A percentile compares a stretch with the other conserved stretches of the same genome.
Conservation (phyloP, 2,888 invertebrate species). For the Drosophila longiperda region DNA sequence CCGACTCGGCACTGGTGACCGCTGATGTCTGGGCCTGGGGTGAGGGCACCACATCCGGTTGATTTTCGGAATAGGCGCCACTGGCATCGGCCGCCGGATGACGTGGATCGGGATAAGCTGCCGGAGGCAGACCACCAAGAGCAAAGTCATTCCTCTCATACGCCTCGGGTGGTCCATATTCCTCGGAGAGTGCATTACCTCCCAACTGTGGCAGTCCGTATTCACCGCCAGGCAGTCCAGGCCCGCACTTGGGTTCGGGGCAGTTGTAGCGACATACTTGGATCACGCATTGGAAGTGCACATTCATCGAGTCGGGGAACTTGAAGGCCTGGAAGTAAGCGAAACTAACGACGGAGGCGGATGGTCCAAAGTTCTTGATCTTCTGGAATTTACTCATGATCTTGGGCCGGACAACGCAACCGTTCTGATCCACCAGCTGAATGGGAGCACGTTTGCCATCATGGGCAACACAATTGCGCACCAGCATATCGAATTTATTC, state of each 20-base stretch:
- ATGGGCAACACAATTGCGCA: slow-evolving; percentile 97
- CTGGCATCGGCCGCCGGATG: slow-evolving; percentile 94
- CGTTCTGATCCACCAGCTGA: slow-evolving; percentile 96
- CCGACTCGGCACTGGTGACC: slow-evolving; percentile 88
- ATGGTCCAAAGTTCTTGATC: slow-evolving; percentile 97
- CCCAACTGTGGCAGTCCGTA: slow-evolving; percentile 87
- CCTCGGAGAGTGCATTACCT: slow-evolving; percentile 87
- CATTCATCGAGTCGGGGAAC: slow-evolving; percentile 98
- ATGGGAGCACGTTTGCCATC: slow-evolving; percentile 97
- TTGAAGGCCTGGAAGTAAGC: slow-evolving; percentile 99
- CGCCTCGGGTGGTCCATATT: slow-evolving; percentile 87
- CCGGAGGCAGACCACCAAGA: slow-evolving; percentile 91
- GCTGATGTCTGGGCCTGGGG: slow-evolving; percentile 92
- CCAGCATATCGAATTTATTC: slow-evolving; percentile 97
- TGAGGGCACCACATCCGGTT: slow-evolving; percentile 91
- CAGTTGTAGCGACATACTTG: slow-evolving; percentile 97
- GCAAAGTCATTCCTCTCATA: slow-evolving; percentile 89
- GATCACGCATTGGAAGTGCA: slow-evolving; percentile 98
- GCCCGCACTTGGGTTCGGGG: slow-evolving; percentile 94
- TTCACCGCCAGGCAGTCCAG: slow-evolving; percentile 87
- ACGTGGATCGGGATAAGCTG: slow-evolving; percentile 94
- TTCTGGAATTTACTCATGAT: slow-evolving; percentile 98
- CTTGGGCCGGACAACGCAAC: slow-evolving; percentile 96
- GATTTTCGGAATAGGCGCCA: slow-evolving; percentile 93
- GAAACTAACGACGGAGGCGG: slow-evolving; percentile 96